These are phyloP conservation scores for Enteromius afrohamiltoni DNA, from an alignment of 2,797 vertebrate genomes.

Conservation along the genomic window DNA sequence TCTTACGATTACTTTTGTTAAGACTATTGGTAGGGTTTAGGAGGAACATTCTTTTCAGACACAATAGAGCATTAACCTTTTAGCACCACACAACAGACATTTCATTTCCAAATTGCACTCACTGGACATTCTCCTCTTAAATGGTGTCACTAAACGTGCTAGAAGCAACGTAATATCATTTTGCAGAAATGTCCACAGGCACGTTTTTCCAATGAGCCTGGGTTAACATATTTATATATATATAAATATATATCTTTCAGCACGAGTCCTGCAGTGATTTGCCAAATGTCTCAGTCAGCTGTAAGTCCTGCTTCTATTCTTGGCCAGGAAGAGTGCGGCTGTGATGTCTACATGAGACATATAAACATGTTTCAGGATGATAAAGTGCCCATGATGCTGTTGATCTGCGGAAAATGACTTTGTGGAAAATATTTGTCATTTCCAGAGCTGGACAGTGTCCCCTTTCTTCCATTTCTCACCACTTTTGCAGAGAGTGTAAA, in stretches of 20 bases:
- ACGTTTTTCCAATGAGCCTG: background rate
- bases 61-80: background rate
- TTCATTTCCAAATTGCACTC: background rate
- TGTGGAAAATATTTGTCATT: conserved; percentile 57
- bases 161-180: background rate
- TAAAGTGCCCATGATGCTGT: conserved; percentile 44
- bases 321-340: conserved; percentile 24
- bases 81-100: background rate
- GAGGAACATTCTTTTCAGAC: background rate
- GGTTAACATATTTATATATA: background rate
- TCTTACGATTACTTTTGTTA: background rate
- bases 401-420: conserved; percentile 38
- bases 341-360: conserved; percentile 39
- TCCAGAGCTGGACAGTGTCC: conserved; percentile 40
- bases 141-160: background rate
- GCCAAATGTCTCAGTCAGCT: conserved; percentile 32
- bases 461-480: background rate
- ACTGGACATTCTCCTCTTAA: background rate
- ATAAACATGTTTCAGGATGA: conserved; percentile 56
- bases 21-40: background rate
- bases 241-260: conserved; percentile 12
- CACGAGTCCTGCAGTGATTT: conserved; percentile 8
- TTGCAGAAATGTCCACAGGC: background rate
- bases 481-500: conserved; percentile 5
- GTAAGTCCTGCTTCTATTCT: conserved; percentile 30